phyloP scores from a whole-genome alignment of 2,888 invertebrate species.

The Oscheius onirici region DNA sequence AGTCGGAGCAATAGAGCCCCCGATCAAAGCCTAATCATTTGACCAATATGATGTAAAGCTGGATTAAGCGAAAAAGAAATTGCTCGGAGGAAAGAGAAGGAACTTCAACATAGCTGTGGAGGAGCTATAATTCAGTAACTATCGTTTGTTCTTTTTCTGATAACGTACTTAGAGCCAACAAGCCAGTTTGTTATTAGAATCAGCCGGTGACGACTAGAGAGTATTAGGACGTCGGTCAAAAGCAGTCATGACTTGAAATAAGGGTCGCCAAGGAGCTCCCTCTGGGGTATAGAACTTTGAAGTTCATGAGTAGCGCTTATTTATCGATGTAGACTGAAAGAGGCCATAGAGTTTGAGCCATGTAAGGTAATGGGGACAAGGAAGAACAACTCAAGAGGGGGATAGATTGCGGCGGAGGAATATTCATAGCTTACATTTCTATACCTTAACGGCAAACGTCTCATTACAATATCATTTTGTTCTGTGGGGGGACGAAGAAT shows the following conservation, averaged over 20 bases:
- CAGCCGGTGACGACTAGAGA: slow-evolving; percentile 25
- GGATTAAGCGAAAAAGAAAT: background rate
- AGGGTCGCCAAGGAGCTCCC: slow-evolving; percentile 10
- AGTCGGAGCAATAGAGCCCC: background rate
- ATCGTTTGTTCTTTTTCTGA: background rate
- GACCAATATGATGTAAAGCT: slow-evolving; percentile 6
- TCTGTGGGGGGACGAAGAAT: no score
- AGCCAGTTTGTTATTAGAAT: slow-evolving; percentile 12
- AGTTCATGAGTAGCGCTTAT: slow-evolving; percentile 10
- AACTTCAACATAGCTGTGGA: background rate
- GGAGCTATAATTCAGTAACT: no score
- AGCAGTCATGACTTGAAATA: slow-evolving; percentile 25
- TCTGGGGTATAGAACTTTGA: slow-evolving; percentile 27
- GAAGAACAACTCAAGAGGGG: background rate
- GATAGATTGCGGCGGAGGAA: slow-evolving; percentile 17
- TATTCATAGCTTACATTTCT: slow-evolving; percentile 17
- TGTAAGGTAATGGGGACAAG: background rate
- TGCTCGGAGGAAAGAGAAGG: background rate
- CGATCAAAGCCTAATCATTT: background rate
- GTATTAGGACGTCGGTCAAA: slow-evolving; percentile 19
- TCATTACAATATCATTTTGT: no score
- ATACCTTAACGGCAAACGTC: slow-evolving; percentile 5
- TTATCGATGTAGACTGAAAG: background rate
- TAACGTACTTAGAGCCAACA: background rate
- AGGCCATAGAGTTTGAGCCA: background rate